Evolutionary conservation across 2,113 vertebrate species (phyloP), one percentile per base, ranked within the genome.

Genomic region (Sterrhoptilus dennistouni): DNA sequence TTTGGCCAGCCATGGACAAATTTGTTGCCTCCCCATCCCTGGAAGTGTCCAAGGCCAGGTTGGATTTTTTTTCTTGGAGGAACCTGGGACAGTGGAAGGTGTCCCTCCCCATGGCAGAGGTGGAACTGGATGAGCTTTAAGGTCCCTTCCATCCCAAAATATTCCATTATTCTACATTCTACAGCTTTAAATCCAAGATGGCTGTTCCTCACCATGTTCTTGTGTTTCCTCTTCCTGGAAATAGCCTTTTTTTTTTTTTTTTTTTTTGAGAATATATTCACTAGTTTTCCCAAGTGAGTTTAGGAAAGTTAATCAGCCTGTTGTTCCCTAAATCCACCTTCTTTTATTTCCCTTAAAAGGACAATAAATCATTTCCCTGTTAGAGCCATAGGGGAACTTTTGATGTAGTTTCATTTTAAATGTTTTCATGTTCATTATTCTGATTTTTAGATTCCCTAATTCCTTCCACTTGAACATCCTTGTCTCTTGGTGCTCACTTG

Each of bases 381-480:
- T 72, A 45, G 3, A 83, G 28, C 66, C 66, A 57, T 16, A 5
- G 2, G 23, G 15, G 40, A 80, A 33, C 23, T 69, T 33, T 27
- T 68, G 17, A n/a, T 21, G 15, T 27, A 16, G 80, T 83, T 95
- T 80, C 20, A 53, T 28, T 92, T 80, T 54, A 57, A 83, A 50
- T 60, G 54, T 64, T 53, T 7, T 79, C 8, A 15, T 56, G 18
- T 44, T 81, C 3, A 1, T 74, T 40, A 47, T 52, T 66, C 29
- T 78, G 2, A 78, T 63, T 81, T 93, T 89, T 35, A 44, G 68
- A 52, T 75, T 23, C 45, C 6, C 3, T 54, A 7, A 68, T 90
- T 89, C 56, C 27, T 93, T 95, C 52, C 52, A 49, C 56, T 70
- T 75, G 8, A 89, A 16, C 54, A 65, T 86, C 29, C 38, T 93